These are phyloP conservation scores for Amphipyra tragopoginis DNA, from an alignment of 2,888 invertebrate genomes.

Conservation along the genomic window DNA sequence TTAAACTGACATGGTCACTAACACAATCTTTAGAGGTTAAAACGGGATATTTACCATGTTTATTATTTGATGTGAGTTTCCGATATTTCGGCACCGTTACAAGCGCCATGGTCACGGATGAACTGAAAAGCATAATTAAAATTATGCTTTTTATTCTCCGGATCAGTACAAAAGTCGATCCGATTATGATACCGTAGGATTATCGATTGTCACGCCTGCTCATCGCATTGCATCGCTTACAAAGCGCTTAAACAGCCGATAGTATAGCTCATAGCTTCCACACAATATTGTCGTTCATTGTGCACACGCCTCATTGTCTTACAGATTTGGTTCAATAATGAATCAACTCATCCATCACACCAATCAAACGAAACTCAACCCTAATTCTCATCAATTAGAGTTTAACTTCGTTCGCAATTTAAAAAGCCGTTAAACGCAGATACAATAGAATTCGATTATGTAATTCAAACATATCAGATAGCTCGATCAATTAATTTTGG, in stretches of 20 bases:
- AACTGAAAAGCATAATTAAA: no score
- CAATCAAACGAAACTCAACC: conserved; percentile 31
- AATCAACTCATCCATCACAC: conserved; percentile 50
- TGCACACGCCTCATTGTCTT: conserved; percentile 73
- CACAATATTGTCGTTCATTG: conserved; percentile 73
- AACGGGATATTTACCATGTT: no score
- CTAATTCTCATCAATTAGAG: conserved; percentile 7
- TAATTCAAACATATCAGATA: conserved; percentile 64
- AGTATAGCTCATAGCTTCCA: conserved; percentile 69
- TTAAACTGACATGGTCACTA: no score
- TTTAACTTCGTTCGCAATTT: conserved; percentile 18
- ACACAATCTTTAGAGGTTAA: no score
- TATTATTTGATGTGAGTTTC: no score
- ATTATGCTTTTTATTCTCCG: no score
- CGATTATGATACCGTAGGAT: conserved; percentile 33
- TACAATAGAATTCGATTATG: conserved; percentile 63
- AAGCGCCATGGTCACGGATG: no score
- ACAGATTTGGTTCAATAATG: conserved; percentile 58
- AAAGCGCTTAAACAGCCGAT: conserved; percentile 52
- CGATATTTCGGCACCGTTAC: no score
- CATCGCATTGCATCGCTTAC: conserved; percentile 46
- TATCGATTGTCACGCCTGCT: conserved; percentile 34
- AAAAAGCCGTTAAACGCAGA: conserved; percentile 72
- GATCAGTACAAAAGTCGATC: conserved; percentile 20
- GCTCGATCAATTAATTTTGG: conserved; percentile 62